phyloP scores from a whole-genome alignment of 1,140 invertebrate genomes.

The Orchesella cincta region DNA sequence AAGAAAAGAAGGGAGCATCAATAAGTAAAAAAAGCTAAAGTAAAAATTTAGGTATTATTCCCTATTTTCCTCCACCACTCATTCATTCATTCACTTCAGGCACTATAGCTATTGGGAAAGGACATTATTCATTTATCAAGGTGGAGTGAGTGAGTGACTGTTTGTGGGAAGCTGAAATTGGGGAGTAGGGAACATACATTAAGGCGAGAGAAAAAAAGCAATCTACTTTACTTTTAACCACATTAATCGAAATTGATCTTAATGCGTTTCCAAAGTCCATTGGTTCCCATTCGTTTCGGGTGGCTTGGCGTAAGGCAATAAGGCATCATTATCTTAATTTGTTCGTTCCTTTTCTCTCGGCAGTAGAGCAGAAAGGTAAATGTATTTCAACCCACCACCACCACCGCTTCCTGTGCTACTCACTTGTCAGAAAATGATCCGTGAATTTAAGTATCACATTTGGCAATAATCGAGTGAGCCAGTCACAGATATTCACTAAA shows the following conservation, averaged over 20 bases:
- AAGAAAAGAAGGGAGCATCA: neutral
- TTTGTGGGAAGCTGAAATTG: conserved; percentile 4
- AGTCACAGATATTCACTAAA: too few species aligned
- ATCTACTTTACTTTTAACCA: conserved; percentile 9
- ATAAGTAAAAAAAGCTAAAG: neutral
- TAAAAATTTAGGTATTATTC: neutral
- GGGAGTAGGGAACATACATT: neutral
- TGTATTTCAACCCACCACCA: too few species aligned
- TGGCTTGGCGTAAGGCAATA: conserved; percentile 32
- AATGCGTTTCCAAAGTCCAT: conserved; percentile 45
- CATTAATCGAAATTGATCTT: conserved; percentile 49
- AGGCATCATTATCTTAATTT: conserved; percentile 50
- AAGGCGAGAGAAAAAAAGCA: conserved; percentile 14
- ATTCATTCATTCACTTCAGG: conserved; percentile 8
- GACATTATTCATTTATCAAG: conserved; percentile 23
- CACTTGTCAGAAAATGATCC: conserved; percentile 5
- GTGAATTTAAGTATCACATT: neutral
- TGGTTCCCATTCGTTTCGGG: neutral
- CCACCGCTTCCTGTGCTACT: neutral
- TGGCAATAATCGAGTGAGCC: conserved; percentile 5
- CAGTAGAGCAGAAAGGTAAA: too few species aligned
- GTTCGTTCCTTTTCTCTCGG: conserved; percentile 33
- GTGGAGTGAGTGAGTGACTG: neutral
- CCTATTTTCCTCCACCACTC: neutral
- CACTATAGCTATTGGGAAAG: too few species aligned